Base-by-base conservation (phyloP, 2,113 vertebrate species). In the Heterotilapia buettikoferi region DNA sequence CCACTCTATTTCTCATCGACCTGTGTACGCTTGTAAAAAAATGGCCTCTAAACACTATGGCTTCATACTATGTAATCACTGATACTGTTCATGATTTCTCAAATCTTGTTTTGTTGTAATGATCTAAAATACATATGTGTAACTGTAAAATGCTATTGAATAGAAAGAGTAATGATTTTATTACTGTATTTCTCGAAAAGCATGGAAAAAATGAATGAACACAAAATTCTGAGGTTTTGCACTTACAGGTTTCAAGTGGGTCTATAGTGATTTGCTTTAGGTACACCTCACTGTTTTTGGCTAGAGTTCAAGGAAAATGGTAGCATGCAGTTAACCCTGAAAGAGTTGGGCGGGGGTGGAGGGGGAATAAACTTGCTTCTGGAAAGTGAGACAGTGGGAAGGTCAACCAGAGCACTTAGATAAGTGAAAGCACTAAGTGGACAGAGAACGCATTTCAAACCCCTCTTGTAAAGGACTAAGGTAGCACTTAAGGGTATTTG, bases 381-480 rank as follows among this genome's bases (percentile, higher is more conserved):
- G 84, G 54, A 47, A 53, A 54, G 59, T 9, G 84, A 92, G 84
- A 86, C 45, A 76, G 88, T 82, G 84, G 85, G 85, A 92, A 93
- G 89, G 90, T 92, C 91, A 94, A 89, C 85, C 5, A n/a, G 59
- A 83, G 91, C 90, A 90, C 89, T 92, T 89, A 82, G 61, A 56
- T 53, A 88, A 57, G 76, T 89, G 85, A 90, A 92, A 61, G 36
- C 88, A 86, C 33, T 84, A 86, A 92, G 89, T 91, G 92, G 86
- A 88, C 85, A 53, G 43, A 83, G 68, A 82, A 57, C 47, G 71
- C 78, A 89, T 86, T 89, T 83, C n/a, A 88, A 79, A 79, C 33
- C 45, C 31, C 79, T 88, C 86, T 59, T 31, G 45, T 88, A 61
- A 89, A 57, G 76, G 50, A 53, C 61, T 21, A 31, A 61, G 87